These are phyloP conservation scores for Liolophura sinensis DNA, from an alignment of 1,140 invertebrate genomes.

Conservation along the genomic window DNA sequence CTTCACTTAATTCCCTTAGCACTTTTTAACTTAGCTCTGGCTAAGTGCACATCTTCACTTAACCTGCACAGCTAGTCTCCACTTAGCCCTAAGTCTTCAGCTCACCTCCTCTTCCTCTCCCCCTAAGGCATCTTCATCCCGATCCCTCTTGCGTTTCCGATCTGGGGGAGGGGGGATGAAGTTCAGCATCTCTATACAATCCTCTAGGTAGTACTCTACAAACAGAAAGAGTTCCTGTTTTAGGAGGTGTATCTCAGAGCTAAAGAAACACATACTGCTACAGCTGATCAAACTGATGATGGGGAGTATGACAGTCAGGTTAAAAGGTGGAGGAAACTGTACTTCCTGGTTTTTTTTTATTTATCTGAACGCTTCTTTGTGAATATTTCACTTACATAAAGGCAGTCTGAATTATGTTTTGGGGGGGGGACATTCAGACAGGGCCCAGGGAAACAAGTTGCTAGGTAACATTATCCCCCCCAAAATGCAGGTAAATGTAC, in stretches of 20 bases:
- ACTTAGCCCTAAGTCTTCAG: not conserved
- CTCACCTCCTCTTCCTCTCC: slow-evolving; percentile 64
- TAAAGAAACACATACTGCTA: not conserved
- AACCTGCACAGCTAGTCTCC: too few species aligned
- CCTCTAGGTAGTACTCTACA: slow-evolving; percentile 86
- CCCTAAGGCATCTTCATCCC: slow-evolving; percentile 72
- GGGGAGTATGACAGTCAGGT: not conserved
- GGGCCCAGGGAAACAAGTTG: too few species aligned
- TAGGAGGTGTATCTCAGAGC: not conserved
- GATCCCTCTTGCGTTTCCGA: slow-evolving; percentile 60
- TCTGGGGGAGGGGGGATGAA: slow-evolving; percentile 77
- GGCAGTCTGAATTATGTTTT: too few species aligned
- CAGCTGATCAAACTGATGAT: not conserved
- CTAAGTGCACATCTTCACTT: too few species aligned
- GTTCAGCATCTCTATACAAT: slow-evolving; percentile 79
- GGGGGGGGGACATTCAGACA: too few species aligned
- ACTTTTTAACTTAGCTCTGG: too few species aligned
- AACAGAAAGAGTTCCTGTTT: slow-evolving; percentile 1
- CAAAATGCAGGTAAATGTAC: too few species aligned
- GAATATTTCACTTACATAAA: too few species aligned
- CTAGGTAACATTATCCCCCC: too few species aligned
- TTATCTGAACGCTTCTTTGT: too few species aligned
- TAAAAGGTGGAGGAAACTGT: not conserved
- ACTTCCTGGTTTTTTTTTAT: too few species aligned
- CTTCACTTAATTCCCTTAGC: too few species aligned